Evolutionary conservation across 2,797 vertebrate genomes (phyloP).

Genomic region (Sciurus carolinensis): DNA sequence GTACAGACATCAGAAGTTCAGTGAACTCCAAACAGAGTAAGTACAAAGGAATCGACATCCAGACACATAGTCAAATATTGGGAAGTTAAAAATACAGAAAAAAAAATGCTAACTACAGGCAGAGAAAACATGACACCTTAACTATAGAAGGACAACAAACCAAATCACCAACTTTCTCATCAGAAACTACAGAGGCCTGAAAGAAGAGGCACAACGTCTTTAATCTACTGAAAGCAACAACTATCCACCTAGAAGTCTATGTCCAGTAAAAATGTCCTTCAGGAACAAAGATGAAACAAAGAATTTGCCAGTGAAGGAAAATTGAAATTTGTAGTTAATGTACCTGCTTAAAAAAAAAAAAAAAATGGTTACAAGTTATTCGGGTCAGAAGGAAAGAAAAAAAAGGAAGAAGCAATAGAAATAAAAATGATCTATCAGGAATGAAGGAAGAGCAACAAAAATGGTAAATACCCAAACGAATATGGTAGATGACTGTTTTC

Average conservation of each 20-base stretch:
- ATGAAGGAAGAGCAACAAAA: neutral
- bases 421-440: neutral
- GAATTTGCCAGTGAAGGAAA: neutral
- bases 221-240: neutral
- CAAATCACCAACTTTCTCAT: neutral
- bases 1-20: neutral
- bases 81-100: neutral
- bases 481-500: neutral
- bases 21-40: neutral
- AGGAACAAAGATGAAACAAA: neutral
- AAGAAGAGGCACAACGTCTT: neutral
- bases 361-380: neutral
- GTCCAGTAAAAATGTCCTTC: neutral
- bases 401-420: neutral
- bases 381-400: neutral
- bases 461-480: neutral
- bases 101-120: neutral
- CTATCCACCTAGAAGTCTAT: neutral
- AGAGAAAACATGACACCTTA: neutral
- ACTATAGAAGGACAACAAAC: neutral
- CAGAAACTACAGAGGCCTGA: neutral
- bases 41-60: neutral
- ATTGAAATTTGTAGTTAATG: neutral
- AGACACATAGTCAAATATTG: neutral
- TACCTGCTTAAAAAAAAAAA: neutral